Evolutionary conservation across 2,797 vertebrate species (phyloP).

Genomic region (Pipistrellus pipistrellus): DNA sequence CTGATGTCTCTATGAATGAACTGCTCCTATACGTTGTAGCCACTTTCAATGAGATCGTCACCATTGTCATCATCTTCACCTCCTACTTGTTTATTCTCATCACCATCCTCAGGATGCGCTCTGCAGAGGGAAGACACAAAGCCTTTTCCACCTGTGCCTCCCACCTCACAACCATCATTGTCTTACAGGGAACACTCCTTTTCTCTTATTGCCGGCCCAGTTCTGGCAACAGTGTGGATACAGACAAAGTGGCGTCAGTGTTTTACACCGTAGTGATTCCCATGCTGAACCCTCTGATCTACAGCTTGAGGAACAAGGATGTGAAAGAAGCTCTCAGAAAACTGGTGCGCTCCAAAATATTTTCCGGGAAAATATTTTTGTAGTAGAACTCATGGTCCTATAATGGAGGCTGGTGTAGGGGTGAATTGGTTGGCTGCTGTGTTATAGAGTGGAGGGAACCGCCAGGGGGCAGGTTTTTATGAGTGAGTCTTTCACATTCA

Average conservation of each 20-base stretch:
- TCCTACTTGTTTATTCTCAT: slow-evolving; percentile 68
- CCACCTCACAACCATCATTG: slow-evolving; percentile 50
- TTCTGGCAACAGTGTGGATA: neutral
- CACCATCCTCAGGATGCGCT: slow-evolving; percentile 61
- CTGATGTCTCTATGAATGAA: slow-evolving; percentile 23
- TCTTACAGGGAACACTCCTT: slow-evolving; percentile 67
- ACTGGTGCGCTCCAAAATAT: neutral
- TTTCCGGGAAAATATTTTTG: neutral
- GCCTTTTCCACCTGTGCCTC: slow-evolving; percentile 73
- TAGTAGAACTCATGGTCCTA: neutral
- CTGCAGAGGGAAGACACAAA: slow-evolving; percentile 48
- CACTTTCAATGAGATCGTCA: slow-evolving; percentile 27
- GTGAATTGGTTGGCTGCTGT: rapidly evolving
- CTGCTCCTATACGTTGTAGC: neutral
- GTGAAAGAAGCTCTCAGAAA: slow-evolving; percentile 61
- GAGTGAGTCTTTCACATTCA: neutral
- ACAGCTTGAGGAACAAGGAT: slow-evolving; percentile 68
- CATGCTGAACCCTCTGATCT: slow-evolving; percentile 73
- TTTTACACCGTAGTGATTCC: slow-evolving; percentile 71
- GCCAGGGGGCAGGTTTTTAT: rapidly evolving
- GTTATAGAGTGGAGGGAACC: rapidly evolving
- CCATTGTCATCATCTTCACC: neutral
- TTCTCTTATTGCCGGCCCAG: slow-evolving; percentile 43
- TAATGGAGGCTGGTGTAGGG: rapidly evolving
- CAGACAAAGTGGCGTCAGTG: slow-evolving; percentile 56